Conservation (phyloP, 2,888 invertebrate genomes). For the Lacanobia oleracea region DNA sequence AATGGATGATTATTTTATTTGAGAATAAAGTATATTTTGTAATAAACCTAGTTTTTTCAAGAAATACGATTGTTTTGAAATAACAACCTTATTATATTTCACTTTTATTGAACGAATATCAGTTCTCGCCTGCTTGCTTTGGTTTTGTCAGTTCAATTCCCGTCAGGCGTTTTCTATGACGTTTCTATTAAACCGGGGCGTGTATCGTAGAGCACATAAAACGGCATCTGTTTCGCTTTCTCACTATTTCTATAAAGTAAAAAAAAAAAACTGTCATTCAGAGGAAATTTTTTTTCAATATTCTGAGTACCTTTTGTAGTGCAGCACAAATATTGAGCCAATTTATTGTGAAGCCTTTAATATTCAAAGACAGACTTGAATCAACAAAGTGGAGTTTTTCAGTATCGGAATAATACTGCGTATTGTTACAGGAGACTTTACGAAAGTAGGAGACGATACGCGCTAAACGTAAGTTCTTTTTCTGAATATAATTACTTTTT, state of each 20-base stretch:
- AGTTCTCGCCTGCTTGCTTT: not conserved
- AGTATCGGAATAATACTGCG: not conserved
- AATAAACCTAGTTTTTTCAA: not conserved
- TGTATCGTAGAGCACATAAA: not conserved
- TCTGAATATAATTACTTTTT: too few relatives aligned
- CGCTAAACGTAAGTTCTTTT: too few relatives aligned
- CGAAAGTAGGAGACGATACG: too few relatives aligned
- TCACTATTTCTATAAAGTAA: not conserved
- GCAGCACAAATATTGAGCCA: not conserved
- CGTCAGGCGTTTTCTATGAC: not conserved
- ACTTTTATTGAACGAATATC: not conserved
- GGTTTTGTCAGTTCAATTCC: constrained; percentile 32
- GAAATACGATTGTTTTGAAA: not conserved
- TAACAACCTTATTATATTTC: not conserved
- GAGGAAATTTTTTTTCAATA: not conserved
- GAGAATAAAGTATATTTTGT: not conserved
- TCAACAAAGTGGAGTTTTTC: not conserved
- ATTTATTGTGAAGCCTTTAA: not conserved
- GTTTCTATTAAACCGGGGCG: not conserved
- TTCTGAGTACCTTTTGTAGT: not conserved
- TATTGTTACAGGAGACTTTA: not conserved
- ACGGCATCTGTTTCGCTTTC: not conserved
- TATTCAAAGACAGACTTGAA: not conserved
- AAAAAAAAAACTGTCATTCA: not conserved
- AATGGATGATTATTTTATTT: not conserved